Evolutionary conservation across 1,140 invertebrate species (phyloP).

Genomic region (Harlomillsia oculata): DNA sequence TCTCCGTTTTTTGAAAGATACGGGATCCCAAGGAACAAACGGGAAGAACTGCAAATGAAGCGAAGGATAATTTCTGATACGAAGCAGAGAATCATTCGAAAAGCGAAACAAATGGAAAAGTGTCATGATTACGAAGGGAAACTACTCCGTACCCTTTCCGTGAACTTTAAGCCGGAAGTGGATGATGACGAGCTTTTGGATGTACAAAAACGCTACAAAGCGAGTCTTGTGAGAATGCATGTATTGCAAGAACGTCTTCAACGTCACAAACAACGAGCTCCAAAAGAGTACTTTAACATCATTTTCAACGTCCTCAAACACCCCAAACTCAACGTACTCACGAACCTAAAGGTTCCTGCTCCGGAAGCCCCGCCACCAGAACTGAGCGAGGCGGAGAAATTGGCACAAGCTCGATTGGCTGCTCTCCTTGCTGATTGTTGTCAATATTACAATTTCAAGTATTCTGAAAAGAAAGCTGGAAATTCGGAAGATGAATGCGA

Average conservation of each 20-base stretch:
- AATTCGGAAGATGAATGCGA: no score
- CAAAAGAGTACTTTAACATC: neutral
- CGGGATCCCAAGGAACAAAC: slow-evolving; percentile 17
- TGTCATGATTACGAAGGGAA: no score
- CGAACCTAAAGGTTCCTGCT: neutral
- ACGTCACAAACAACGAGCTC: slow-evolving; percentile 21
- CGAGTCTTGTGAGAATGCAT: slow-evolving; percentile 19
- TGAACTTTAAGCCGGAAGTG: no score
- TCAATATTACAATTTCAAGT: slow-evolving; percentile 10
- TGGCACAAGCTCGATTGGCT: neutral
- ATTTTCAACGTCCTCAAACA: neutral
- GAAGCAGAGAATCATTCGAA: slow-evolving; percentile 11
- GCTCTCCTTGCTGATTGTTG: slow-evolving; percentile 13
- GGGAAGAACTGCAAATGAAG: slow-evolving; percentile 28
- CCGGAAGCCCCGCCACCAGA: neutral
- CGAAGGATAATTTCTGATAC: slow-evolving; percentile 24
- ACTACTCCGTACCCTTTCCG: no score
- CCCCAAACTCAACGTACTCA: neutral
- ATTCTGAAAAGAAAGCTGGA: neutral
- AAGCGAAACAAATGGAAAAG: slow-evolving; percentile 19
- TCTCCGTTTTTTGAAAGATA: slow-evolving; percentile 31
- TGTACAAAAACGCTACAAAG: slow-evolving; percentile 15
- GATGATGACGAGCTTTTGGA: no score
- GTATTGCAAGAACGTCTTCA: slow-evolving; percentile 26
- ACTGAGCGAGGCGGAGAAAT: neutral